Conservation (phyloP, 2,888 invertebrate genomes). For the Nymphalis urticae region DNA sequence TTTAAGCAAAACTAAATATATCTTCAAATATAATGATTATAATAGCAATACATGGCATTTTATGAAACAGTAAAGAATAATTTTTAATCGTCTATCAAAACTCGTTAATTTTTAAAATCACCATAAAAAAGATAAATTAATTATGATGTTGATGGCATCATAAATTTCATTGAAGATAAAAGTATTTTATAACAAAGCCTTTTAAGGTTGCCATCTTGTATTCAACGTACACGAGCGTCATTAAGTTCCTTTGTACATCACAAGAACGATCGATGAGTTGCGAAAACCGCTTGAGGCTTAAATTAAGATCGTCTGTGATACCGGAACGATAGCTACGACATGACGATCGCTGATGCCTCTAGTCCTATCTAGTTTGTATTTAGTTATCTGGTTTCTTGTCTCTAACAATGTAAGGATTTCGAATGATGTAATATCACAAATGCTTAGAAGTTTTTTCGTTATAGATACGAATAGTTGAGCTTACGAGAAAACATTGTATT, state of each 20-base stretch:
- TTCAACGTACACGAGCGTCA: constrained; percentile 64
- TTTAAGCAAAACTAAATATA: too few species aligned
- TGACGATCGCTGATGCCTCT: constrained; percentile 6
- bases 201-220: constrained; percentile 58
- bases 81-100: background rate
- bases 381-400: background rate
- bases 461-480: too few species aligned
- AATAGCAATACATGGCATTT: background rate
- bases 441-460: too few species aligned
- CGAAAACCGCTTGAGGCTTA: constrained; percentile 68
- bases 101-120: background rate
- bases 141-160: constrained; percentile 39
- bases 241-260: constrained; percentile 68
- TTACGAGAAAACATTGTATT: too few species aligned
- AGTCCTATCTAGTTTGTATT: background rate
- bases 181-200: constrained; percentile 62
- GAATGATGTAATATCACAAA: too few species aligned
- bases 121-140: constrained; percentile 12
- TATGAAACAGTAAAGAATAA: background rate
- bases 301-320: constrained; percentile 69
- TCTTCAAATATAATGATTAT: background rate
- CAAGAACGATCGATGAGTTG: constrained; percentile 60
- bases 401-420: too few species aligned
- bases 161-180: constrained; percentile 56
- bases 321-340: constrained; percentile 25